phyloP scores from a whole-genome alignment of 2,113 vertebrate species.

The Leiothrix lutea region DNA sequence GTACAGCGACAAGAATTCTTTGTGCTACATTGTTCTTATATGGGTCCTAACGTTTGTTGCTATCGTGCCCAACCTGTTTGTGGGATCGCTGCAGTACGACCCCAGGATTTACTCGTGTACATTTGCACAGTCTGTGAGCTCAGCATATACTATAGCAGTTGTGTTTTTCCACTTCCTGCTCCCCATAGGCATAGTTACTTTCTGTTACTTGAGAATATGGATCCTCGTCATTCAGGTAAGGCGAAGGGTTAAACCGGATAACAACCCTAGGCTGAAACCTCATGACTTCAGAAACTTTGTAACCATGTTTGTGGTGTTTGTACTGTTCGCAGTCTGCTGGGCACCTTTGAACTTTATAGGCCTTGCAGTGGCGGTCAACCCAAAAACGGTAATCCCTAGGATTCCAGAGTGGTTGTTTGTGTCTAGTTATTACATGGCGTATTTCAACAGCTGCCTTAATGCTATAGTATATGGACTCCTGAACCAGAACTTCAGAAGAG shows the following conservation, averaged over 20 bases:
- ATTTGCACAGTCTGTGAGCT: constrained; percentile 90
- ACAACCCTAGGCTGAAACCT: constrained; percentile 84
- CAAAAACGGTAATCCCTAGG: constrained; percentile 77
- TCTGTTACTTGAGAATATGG: constrained; percentile 97
- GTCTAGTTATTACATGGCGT: constrained; percentile 95
- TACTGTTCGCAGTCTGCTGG: constrained; percentile 97
- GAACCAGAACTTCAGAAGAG: constrained; percentile 95
- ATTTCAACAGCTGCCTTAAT: constrained; percentile 99
- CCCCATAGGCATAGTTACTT: constrained; percentile 90
- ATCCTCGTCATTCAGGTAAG: constrained; percentile 92
- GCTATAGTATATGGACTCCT: constrained; percentile 94
- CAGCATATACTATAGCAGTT: constrained; percentile 89
- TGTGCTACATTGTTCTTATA: constrained; percentile 89
- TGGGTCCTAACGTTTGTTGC: constrained; percentile 90
- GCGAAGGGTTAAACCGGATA: constrained; percentile 87
- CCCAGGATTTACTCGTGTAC: constrained; percentile 93
- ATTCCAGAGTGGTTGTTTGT: constrained; percentile 97
- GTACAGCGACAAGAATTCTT: constrained; percentile 88
- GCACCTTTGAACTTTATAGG: constrained; percentile 95
- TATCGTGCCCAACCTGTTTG: constrained; percentile 89
- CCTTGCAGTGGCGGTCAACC: constrained; percentile 88
- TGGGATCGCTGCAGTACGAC: constrained; percentile 91
- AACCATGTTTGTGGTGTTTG: constrained; percentile 97
- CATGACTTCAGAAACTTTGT: constrained; percentile 94
- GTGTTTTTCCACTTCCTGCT: constrained; percentile 96